phyloP scores from a whole-genome alignment of 2,797 vertebrate species.

The Lindbergichthys nudifrons region DNA sequence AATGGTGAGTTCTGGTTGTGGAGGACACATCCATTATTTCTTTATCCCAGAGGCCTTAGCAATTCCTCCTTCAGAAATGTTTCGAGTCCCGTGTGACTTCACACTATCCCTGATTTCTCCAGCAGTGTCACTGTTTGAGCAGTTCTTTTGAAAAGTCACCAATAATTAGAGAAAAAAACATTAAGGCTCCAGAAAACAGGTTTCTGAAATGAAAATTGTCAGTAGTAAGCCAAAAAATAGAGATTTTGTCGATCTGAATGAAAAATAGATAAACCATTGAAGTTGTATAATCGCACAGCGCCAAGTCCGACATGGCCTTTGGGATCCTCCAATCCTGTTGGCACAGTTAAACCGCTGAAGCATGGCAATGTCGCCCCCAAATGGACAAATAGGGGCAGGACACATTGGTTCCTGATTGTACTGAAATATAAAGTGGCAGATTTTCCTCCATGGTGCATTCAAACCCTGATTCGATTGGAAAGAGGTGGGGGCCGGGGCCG shows the following conservation, averaged over 20 bases:
- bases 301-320: conserved; percentile 80
- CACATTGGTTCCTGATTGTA: conserved; percentile 82
- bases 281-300: conserved; percentile 80
- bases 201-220: conserved; percentile 84
- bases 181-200: conserved; percentile 84
- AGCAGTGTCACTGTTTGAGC: conserved; percentile 83
- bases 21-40: conserved; percentile 75
- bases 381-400: conserved; percentile 81
- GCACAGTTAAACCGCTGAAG: conserved; percentile 82
- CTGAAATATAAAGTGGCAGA: conserved; percentile 84
- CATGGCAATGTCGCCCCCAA: conserved; percentile 82
- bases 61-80: conserved; percentile 79
- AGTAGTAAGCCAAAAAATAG: conserved; percentile 86
- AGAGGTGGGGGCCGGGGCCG: conserved; percentile 78
- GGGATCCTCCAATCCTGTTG: conserved; percentile 82
- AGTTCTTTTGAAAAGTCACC: conserved; percentile 81
- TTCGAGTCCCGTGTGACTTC: conserved; percentile 81
- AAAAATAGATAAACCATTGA: conserved; percentile 84
- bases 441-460: conserved; percentile 78
- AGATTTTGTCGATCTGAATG: conserved; percentile 84
- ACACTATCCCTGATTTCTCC: conserved; percentile 86
- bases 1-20: conserved; percentile 75
- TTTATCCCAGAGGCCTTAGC: conserved; percentile 78
- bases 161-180: conserved; percentile 77
- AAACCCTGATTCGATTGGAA: conserved; percentile 83